Evolutionary conservation across 2,113 vertebrate species (phyloP).

Genomic region (Chrysemys picta): DNA sequence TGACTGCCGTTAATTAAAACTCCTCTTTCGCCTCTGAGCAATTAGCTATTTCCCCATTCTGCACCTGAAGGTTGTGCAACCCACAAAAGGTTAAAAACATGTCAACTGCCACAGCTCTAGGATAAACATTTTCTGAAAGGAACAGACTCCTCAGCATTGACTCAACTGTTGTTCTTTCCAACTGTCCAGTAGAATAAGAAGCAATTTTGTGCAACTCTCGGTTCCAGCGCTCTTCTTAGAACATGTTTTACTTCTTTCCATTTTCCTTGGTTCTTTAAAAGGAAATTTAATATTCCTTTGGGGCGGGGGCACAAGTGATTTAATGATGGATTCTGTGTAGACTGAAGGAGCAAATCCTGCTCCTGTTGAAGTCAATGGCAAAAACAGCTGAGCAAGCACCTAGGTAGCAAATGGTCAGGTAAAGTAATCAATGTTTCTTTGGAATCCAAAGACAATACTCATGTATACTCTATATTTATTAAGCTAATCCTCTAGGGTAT

Average conservation of each 20-base stretch:
- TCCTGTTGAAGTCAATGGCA: rapidly evolving
- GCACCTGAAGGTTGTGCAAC: background rate
- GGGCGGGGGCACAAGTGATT: background rate
- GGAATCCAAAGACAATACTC: rapidly evolving
- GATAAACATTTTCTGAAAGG: background rate
- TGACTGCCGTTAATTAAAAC: constrained; percentile 8
- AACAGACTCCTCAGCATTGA: background rate
- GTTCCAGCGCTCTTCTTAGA: background rate
- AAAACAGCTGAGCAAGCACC: background rate
- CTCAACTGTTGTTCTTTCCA: background rate
- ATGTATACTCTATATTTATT: background rate
- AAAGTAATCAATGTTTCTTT: rapidly evolving
- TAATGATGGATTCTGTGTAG: background rate
- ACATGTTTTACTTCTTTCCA: background rate
- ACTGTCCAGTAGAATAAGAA: background rate
- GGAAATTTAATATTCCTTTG: background rate
- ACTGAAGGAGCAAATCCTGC: background rate
- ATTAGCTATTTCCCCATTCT: background rate
- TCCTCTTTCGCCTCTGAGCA: background rate
- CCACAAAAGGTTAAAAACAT: background rate
- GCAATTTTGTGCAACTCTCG: background rate
- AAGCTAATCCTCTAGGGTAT: background rate
- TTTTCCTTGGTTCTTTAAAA: background rate
- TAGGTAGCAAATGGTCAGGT: rapidly evolving
- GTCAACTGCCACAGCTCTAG: background rate